These are phyloP conservation scores for Drosophila jambulina DNA, from an alignment of 1,140 invertebrate genomes.

Conservation along the genomic window DNA sequence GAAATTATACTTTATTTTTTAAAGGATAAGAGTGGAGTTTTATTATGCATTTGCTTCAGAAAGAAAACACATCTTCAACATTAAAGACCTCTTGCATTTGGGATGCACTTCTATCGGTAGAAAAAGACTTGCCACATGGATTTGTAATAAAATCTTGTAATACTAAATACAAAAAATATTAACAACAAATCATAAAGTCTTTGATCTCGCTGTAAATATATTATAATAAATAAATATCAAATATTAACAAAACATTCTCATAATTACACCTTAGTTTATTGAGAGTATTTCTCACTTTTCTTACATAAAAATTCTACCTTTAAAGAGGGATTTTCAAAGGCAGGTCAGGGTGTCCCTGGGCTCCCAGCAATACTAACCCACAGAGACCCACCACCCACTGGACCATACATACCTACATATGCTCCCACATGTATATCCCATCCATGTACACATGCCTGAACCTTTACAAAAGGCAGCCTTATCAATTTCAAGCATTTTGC, in stretches of 20 bases:
- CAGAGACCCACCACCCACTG: slow-evolving; percentile 4
- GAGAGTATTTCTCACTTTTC: slow-evolving; percentile 6
- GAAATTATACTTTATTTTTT: not conserved
- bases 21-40: not conserved
- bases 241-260: too few relatives aligned
- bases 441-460: slow-evolving; percentile 13
- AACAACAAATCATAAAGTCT: too few relatives aligned
- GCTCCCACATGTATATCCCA: not conserved
- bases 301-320: not conserved
- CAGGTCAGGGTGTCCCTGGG: slow-evolving; percentile 9
- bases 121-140: too few relatives aligned
- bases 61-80: not conserved
- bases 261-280: too few relatives aligned
- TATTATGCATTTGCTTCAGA: not conserved
- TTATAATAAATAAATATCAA: too few relatives aligned
- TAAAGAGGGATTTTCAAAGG: not conserved
- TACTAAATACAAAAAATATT: too few relatives aligned
- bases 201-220: too few relatives aligned
- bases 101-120: too few relatives aligned
- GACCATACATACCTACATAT: not conserved
- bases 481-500: slow-evolving; percentile 79
- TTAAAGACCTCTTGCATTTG: too few relatives aligned
- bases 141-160: too few relatives aligned
- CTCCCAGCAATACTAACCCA: slow-evolving; percentile 65
- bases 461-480: slow-evolving; percentile 59